phyloP scores from a whole-genome alignment of 1,140 invertebrate species.

The Argopecten irradians region DNA sequence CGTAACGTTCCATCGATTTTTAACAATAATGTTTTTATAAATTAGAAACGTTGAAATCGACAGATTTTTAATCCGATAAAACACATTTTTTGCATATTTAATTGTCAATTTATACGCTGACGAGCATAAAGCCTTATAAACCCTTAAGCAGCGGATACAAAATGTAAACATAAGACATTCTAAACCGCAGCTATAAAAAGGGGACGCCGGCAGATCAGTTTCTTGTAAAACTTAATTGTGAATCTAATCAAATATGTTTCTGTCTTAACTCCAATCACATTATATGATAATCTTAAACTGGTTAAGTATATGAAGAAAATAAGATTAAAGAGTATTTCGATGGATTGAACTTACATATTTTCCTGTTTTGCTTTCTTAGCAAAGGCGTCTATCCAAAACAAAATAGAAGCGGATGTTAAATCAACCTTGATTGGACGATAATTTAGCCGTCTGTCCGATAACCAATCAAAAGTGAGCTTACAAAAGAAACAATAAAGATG shows the following conservation, averaged over 20 bases:
- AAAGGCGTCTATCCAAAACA: background rate
- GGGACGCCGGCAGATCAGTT: no score
- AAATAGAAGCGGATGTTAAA: background rate
- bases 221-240: no score
- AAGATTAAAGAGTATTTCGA: background rate
- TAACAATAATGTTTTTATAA: no score
- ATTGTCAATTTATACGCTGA: no score
- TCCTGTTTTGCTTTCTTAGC: slow-evolving; percentile 27
- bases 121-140: no score
- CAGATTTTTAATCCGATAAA: no score
- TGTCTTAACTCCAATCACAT: background rate
- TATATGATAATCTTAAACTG: background rate
- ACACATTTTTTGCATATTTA: no score
- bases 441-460: background rate
- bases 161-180: no score
- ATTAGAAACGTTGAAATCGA: no score
- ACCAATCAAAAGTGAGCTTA: slow-evolving; percentile 52
- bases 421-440: slow-evolving; percentile 34
- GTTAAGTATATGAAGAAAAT: background rate
- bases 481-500: slow-evolving; percentile 54
- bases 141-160: no score
- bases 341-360: slow-evolving; percentile 22
- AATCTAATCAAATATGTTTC: background rate
- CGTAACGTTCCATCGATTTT: no score
- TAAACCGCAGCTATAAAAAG: no score